These are phyloP conservation scores for Bombus ignitus DNA, from an alignment of 1,140 invertebrate species.

Conservation along the genomic window DNA sequence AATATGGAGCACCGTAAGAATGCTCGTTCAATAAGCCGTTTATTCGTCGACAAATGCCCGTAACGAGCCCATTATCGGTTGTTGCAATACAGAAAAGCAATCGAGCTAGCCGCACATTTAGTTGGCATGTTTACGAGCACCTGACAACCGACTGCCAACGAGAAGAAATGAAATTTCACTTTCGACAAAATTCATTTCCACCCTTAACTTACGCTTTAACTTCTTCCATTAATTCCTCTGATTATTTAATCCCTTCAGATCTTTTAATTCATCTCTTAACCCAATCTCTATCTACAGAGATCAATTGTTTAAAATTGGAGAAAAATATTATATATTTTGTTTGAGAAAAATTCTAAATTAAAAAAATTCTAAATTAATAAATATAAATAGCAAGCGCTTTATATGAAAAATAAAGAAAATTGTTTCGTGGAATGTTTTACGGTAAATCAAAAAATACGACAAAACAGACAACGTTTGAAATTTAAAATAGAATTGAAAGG, in stretches of 20 bases:
- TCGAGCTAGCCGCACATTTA: constrained; percentile 1
- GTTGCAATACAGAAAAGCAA: constrained; percentile 32
- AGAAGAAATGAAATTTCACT: background rate
- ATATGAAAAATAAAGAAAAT: no score
- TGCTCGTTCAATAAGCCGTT: constrained; percentile 35
- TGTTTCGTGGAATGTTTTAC: no score
- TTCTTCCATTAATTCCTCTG: background rate
- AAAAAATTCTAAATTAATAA: background rate
- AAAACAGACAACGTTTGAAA: no score
- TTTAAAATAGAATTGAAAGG: no score
- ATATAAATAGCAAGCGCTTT: no score
- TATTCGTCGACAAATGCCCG: constrained; percentile 23
- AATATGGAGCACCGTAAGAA: constrained; percentile 13
- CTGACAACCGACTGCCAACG: background rate
- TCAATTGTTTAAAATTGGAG: no score
- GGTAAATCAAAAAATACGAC: no score
- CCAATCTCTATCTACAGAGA: background rate
- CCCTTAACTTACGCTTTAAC: background rate
- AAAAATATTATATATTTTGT: background rate
- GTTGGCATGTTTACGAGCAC: background rate
- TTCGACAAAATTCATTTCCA: background rate
- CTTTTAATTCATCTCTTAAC: background rate
- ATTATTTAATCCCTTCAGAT: no score
- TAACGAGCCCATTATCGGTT: constrained; percentile 49
- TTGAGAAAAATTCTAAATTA: background rate